Conservation (phyloP, 2,888 invertebrate genomes). For the Drosophila mulleri region DNA sequence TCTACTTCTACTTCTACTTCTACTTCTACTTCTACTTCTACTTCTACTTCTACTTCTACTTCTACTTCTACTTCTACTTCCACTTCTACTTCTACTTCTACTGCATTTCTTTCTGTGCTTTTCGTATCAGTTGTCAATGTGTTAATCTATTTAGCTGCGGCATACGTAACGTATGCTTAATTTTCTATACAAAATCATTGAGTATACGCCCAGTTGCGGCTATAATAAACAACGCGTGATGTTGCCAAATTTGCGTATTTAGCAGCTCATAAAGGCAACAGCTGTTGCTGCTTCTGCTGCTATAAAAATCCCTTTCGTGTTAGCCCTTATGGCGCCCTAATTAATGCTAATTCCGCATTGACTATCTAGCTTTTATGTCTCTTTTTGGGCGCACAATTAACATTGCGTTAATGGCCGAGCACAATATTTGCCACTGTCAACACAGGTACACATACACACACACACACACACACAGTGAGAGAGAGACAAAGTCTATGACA, state of each 20-base stretch:
- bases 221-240: constrained; percentile 15
- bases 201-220: constrained; percentile 55
- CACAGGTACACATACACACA: constrained; percentile 14
- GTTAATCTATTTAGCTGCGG: constrained; percentile 57
- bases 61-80: too few relatives aligned
- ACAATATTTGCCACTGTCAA: constrained; percentile 44
- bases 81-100: too few relatives aligned
- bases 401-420: constrained; percentile 55
- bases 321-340: constrained; percentile 43
- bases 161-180: constrained; percentile 73
- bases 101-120: too few relatives aligned
- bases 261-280: constrained; percentile 49
- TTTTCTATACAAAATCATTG: constrained; percentile 35
- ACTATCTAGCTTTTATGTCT: constrained; percentile 35
- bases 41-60: too few relatives aligned
- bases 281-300: neutral
- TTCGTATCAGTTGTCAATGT: constrained; percentile 10
- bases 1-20: too few relatives aligned
- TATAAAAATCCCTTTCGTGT: constrained; percentile 14
- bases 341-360: constrained; percentile 58
- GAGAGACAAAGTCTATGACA: constrained; percentile 23
- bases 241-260: constrained; percentile 37
- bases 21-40: too few relatives aligned
- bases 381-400: constrained; percentile 44
- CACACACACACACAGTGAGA: neutral